A percentile compares a stretch with the other conserved stretches of the same genome.
Evolutionary conservation across 2,888 invertebrate genomes (phyloP).

Genomic region (Amblyjoppa fuscipennis): DNA sequence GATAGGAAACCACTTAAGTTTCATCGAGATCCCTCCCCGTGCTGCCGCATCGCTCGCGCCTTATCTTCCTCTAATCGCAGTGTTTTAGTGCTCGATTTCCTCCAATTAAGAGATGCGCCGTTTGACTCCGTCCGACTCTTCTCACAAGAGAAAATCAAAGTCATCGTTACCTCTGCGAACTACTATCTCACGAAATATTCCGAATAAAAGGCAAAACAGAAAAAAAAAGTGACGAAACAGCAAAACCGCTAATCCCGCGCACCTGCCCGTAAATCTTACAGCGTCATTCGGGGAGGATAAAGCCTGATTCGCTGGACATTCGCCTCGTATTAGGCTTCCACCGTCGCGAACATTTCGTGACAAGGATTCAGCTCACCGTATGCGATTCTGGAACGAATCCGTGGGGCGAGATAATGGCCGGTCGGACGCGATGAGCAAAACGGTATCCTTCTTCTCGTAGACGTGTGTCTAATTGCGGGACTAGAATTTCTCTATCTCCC

Average conservation of each 20-base stretch:
- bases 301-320: constrained; percentile 39
- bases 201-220: constrained; percentile 17
- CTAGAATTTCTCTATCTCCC: constrained; percentile 60
- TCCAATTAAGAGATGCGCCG: constrained; percentile 28
- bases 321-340: constrained; percentile 18
- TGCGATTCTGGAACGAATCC: constrained; percentile 70
- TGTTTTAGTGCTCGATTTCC: constrained; percentile 68
- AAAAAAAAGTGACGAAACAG: constrained; percentile 43
- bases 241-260: constrained; percentile 39
- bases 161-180: constrained; percentile 11
- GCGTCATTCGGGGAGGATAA: constrained; percentile 47
- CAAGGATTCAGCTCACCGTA: constrained; percentile 54
- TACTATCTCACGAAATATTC: constrained; percentile 4
- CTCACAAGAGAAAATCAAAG: constrained; percentile 20
- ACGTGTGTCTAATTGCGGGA: constrained; percentile 71
- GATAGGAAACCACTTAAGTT: constrained; percentile 77
- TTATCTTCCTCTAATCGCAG: constrained; percentile 65
- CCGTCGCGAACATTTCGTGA: constrained; percentile 57
- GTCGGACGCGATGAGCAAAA: constrained; percentile 57
- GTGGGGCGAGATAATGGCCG: constrained; percentile 62
- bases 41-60: constrained; percentile 21
- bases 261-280: constrained; percentile 57
- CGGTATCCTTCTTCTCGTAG: constrained; percentile 55
- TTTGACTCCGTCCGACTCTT: constrained; percentile 41
- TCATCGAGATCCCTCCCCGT: constrained; percentile 66